Base-by-base conservation (phyloP, 2,113 vertebrate genomes). In the Suricata suricatta region DNA sequence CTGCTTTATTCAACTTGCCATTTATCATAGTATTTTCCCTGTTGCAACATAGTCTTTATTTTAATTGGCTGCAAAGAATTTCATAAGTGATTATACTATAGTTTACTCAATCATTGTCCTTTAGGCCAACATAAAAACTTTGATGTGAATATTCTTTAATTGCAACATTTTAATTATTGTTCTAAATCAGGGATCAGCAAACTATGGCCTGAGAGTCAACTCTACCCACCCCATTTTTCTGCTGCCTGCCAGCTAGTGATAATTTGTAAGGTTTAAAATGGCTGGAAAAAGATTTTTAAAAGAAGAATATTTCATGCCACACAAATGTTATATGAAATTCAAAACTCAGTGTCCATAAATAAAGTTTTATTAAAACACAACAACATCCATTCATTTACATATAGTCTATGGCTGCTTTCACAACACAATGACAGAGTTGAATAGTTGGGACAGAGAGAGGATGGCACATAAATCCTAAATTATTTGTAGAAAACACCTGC, bases 1-100 rank as follows among this genome's bases (percentile, higher is more conserved):
- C 71, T 93, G 93, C 71, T 82, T 97, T 97, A 83, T 96, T 96
- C 97, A 88, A 95, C 96, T 98, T 94, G 92, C 50, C 84, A 80
- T 96, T 96, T 95, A 96, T 95, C 96, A 93, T 84, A 77, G 85
- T 88, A 83, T 94, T 97, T 98, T 92, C 66, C 41, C 50, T 88
- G 85, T 97, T 95, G 90, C 88, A 71, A 86, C 74, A 95, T 97
- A 94, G 72, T 96, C 93, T 97, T 97, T 96, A 54, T 90, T 90
- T 95, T 96, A 98, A 98, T 97, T 97, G 92, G 72, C 77, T 86
- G 77, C 50, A 88, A 96, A 95, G 88, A 94, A 93, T 97, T 96
- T 96, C 81, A 38, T 88, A 95, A 97, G 93, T 82, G 87, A 87
- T 90, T 94, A 63, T 95, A 88, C 80, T 88, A 80, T 93, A 96